Conservation (phyloP, 2,113 vertebrate genomes). For the Micronycteris hirsuta region DNA sequence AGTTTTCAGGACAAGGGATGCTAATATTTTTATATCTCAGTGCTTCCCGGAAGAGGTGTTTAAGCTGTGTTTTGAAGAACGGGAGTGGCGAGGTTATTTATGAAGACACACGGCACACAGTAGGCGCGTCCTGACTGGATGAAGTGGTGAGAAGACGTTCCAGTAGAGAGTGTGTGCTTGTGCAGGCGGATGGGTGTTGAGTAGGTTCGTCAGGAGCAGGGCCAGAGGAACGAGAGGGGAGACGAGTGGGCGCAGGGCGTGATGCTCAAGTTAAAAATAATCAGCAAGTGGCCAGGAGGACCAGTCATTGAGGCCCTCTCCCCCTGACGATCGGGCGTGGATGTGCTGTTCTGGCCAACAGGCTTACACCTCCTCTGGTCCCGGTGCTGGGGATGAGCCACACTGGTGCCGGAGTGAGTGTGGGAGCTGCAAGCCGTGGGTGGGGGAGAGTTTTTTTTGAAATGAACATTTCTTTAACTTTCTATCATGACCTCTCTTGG, state of each 20-base stretch:
- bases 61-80: background rate
- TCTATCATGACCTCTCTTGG: background rate
- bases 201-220: background rate
- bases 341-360: background rate
- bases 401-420: fast-evolving
- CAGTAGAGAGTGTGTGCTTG: background rate
- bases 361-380: background rate
- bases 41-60: background rate
- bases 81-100: background rate
- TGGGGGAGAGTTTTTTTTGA: background rate
- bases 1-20: background rate
- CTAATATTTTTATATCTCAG: background rate
- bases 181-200: background rate
- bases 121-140: background rate
- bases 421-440: background rate
- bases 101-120: background rate
- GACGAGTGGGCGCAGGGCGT: background rate
- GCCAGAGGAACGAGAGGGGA: background rate
- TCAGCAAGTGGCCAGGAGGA: too few relatives aligned
- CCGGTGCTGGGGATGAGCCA: background rate
- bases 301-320: background rate
- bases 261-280: background rate
- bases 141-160: background rate
- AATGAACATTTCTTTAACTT: background rate
- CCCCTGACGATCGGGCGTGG: background rate